Base-by-base conservation (phyloP, 2,113 vertebrate species). In the Ibidorhyncha struthersii region DNA sequence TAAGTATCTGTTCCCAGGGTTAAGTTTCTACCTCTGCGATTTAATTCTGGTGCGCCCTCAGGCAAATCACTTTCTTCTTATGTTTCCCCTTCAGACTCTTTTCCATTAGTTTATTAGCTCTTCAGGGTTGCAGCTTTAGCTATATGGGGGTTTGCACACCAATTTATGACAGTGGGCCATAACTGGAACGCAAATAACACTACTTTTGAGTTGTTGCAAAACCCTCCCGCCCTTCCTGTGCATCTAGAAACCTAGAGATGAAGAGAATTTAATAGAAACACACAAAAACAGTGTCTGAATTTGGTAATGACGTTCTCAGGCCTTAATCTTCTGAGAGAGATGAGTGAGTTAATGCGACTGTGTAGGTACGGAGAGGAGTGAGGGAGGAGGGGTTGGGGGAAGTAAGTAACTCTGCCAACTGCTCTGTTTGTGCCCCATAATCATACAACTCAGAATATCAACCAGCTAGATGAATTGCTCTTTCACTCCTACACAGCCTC, bases 401-500 rank as follows among this genome's bases (percentile, higher is more conserved):
- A 89, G n/a, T 49, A 86, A 95, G 38, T 65, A 83, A 82, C n/a
- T 93, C 82, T 91, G 67, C 18, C 71, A 93, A 38, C 30, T 56
- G 18, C 47, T 63, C 69, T 90, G 38, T 3, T 83, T 90, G 86
- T 83, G 58, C 34, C 52, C 66, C 55, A 52, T 78, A 67, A 91
- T 88, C 88, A 79, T 61, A 90, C 27, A 82, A 78, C 11, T 93
- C 41, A 25, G 66, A 89, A 62, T 76, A 91, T 93, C 66, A 94
- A 74, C 82, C 67, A 90, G 25, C 13, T 93, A 85, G n/a, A 85
- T 43, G 4, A 96, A 92, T 79, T 86, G 38, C 43, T 94, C 41
- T 69, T 88, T 94, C 74, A 91, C 30, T 87, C 70, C 78, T 83
- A 96, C 52, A 65, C 80, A 86, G 67, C 52, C 65, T 86, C 69